Base-by-base conservation (phyloP, 1,140 invertebrate species). In the Heliconius nattereri region DNA sequence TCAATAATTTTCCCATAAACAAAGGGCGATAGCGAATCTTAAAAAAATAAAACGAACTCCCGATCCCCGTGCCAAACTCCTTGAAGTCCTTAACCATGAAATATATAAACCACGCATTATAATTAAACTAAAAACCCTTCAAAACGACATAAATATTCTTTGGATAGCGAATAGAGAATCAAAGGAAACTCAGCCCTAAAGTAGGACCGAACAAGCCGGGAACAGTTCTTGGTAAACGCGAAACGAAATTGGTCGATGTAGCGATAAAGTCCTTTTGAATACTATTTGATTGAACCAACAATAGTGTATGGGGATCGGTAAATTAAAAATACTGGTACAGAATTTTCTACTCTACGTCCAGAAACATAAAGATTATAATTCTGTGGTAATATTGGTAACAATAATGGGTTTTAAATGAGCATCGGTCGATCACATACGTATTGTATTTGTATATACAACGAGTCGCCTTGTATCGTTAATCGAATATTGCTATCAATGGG, bases 201-300 rank as follows among this genome's bases (percentile, higher is more conserved):
- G 19, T 70, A 7, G 5, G 0, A 35, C 26, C 23, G 7, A 29
- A 16, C 9, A 66, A 19, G 60, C 11, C 9, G 7, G 1, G 9
- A 23, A 32, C 11, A 70, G 70, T 60, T 66, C 60, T 76, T 80
- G 57, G 37, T 9, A 54, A 71, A 74, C 54, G 9, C 35, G 45
- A 57, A 76, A 73, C 23, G 29, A 66, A 66, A 66, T 66, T 66
- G 23, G 60, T 29, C n/a, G 60, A 66, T 66, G 60, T 66, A 66
- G 26, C 71, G 79, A 81, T 81, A 81, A 81, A 73, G 52, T 76
- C 72, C 79, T 40, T 80, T 75, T 77, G 75, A 80, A 80, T 77
- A 60, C 75, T 76, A 76, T 80, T 77, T 77, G 76, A 81, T 81
- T 81, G 79, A 76, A 60, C 71, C 40, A 77, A 81, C 72, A 81